phyloP scores from a whole-genome alignment of 2,888 invertebrate genomes.

The Druceiella hillmani region DNA sequence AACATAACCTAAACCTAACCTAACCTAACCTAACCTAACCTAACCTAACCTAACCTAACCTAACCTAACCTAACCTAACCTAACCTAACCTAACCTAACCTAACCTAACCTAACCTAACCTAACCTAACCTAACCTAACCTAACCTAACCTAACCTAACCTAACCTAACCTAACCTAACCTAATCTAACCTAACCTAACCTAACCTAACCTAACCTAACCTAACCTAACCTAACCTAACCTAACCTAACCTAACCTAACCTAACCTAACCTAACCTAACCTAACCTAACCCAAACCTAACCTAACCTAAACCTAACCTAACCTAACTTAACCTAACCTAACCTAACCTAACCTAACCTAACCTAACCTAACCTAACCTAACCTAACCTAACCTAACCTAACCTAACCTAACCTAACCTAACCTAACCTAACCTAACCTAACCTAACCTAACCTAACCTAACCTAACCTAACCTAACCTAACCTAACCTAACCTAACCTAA shows the following conservation, averaged over 20 bases:
- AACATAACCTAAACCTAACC: no score
- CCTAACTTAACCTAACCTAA: constrained; percentile 11
- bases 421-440: constrained; percentile 12
- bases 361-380: constrained; percentile 11
- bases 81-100: constrained; percentile 5
- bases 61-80: constrained; percentile 5
- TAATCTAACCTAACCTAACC: no score
- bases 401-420: constrained; percentile 11
- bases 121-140: constrained; percentile 5
- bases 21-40: constrained; percentile 5
- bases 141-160: constrained; percentile 1
- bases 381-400: constrained; percentile 11
- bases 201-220: constrained; percentile 10
- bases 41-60: constrained; percentile 5
- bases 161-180: constrained; percentile 9
- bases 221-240: constrained; percentile 11
- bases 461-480: constrained; percentile 11
- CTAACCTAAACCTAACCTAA: no score
- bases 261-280: constrained; percentile 11
- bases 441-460: constrained; percentile 10
- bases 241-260: constrained; percentile 11
- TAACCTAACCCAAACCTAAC: no score
- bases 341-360: constrained; percentile 11
- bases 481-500: background rate
- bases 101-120: constrained; percentile 5